Conservation (phyloP, 2,888 invertebrate genomes). For the Drosophila lutescens region DNA sequence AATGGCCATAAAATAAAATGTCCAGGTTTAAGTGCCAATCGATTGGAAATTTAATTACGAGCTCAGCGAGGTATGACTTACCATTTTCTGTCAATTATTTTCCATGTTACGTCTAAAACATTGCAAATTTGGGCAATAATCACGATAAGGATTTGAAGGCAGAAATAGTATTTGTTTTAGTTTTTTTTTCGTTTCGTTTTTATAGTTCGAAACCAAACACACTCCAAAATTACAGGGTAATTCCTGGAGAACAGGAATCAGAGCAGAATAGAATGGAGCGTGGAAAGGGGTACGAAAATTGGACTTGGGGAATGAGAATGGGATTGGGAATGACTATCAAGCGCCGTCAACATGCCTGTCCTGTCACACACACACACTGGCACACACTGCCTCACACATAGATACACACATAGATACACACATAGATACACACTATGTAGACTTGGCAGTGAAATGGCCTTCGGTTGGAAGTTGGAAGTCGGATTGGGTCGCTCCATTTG, state of each 20-base stretch:
- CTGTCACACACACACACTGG: constrained; percentile 30
- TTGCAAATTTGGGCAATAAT: no score
- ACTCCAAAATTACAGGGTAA: neutral
- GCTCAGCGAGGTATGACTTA: no score
- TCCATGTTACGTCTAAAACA: no score
- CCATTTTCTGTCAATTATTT: no score
- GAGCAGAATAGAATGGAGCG: constrained; percentile 8
- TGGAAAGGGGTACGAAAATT: constrained; percentile 11
- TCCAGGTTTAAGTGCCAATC: no score
- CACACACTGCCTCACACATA: constrained; percentile 15
- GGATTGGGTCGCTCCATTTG: constrained; percentile 79
- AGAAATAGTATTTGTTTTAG: no score
- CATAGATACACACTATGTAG: neutral
- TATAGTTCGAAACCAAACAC: no score
- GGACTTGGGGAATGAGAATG: constrained; percentile 20
- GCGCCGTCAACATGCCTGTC: constrained; percentile 44
- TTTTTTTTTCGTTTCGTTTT: no score
- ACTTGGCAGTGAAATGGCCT: constrained; percentile 39
- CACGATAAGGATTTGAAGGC: no score
- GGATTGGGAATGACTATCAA: constrained; percentile 29
- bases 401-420: constrained; percentile 7
- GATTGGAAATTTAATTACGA: no score
- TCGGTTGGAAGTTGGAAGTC: constrained; percentile 34
- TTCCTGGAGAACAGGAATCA: constrained; percentile 5
- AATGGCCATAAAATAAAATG: no score